phyloP scores from a whole-genome alignment of 2,797 vertebrate genomes.

The Harpagifer antarcticus region DNA sequence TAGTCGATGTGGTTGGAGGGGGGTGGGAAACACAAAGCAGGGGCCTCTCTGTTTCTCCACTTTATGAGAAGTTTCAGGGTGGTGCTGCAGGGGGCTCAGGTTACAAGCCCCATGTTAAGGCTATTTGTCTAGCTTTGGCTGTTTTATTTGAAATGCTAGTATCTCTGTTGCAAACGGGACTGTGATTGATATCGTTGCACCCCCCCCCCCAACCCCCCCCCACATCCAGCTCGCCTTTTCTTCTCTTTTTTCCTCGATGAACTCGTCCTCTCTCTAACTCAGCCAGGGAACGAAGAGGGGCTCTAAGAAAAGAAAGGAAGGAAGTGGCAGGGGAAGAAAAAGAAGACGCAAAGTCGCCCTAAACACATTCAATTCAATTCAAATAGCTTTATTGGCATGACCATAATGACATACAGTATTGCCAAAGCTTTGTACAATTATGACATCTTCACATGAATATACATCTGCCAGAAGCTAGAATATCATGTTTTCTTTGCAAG shows the following conservation, averaged over 20 bases:
- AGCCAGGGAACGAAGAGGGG: conserved; percentile 59
- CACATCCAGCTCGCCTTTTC: conserved; percentile 60
- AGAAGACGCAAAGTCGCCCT: background rate
- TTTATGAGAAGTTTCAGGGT: conserved; percentile 73
- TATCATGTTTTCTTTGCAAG: background rate
- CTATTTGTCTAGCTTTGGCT: conserved; percentile 87
- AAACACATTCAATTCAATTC: background rate
- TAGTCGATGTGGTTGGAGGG: conserved; percentile 45
- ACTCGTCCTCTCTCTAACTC: conserved; percentile 61
- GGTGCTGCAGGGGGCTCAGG: conserved; percentile 68
- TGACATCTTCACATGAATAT: too few relatives aligned
- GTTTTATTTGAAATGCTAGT: conserved; percentile 89
- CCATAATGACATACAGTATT: too few relatives aligned
- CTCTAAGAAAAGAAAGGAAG: conserved; percentile 20
- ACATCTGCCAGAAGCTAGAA: too few relatives aligned
- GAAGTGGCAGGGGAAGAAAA: conserved; percentile 32
- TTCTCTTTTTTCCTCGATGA: conserved; percentile 68
- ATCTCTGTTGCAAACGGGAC: conserved; percentile 88
- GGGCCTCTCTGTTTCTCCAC: conserved; percentile 58
- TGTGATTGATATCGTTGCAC: conserved; percentile 81
- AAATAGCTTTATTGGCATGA: too few relatives aligned
- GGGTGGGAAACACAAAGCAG: conserved; percentile 47
- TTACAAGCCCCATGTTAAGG: conserved; percentile 84
- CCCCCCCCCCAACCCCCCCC: conserved; percentile 31
- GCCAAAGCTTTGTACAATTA: too few relatives aligned